Conservation (phyloP, 2,113 vertebrate species). For the Notiomystis cincta region DNA sequence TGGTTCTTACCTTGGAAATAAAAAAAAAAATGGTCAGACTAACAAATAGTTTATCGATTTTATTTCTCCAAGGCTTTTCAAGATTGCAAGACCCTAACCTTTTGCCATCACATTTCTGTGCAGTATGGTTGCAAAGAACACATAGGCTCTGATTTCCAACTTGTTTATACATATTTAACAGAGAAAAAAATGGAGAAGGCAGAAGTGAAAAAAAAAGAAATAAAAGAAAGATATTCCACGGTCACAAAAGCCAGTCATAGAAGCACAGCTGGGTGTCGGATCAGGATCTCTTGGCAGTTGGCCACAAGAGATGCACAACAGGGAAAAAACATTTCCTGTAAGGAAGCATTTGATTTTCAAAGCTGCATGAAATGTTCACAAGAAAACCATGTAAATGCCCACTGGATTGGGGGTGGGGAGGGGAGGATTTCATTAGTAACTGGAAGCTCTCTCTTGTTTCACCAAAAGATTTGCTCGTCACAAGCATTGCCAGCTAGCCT, state of each 20-base stretch:
- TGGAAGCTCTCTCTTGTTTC: constrained; percentile 23
- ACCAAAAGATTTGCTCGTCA: constrained; percentile 17
- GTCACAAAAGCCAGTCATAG: not conserved
- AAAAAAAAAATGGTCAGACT: not conserved
- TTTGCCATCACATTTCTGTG: not conserved
- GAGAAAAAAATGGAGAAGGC: not conserved
- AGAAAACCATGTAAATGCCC: constrained; percentile 52
- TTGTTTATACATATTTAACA: not conserved
- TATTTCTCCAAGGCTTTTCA: not conserved
- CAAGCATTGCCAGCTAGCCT: constrained; percentile 34
- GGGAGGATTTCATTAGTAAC: constrained; percentile 13
- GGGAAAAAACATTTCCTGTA: constrained; percentile 43
- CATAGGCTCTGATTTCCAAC: not conserved
- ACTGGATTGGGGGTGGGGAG: not conserved
- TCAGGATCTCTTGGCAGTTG: constrained; percentile 14
- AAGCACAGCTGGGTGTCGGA: constrained; percentile 32
- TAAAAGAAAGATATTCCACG: not conserved
- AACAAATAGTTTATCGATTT: not conserved
- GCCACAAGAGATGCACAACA: constrained; percentile 27
- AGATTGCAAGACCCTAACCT: not conserved
- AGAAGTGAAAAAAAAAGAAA: not conserved
- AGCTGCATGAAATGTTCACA: constrained; percentile 28
- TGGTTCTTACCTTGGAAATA: not conserved
- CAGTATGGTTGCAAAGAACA: not conserved
- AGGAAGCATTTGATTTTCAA: constrained; percentile 60